Base-by-base conservation (phyloP, 2,888 invertebrate species). In the Fabriciana adippe region DNA sequence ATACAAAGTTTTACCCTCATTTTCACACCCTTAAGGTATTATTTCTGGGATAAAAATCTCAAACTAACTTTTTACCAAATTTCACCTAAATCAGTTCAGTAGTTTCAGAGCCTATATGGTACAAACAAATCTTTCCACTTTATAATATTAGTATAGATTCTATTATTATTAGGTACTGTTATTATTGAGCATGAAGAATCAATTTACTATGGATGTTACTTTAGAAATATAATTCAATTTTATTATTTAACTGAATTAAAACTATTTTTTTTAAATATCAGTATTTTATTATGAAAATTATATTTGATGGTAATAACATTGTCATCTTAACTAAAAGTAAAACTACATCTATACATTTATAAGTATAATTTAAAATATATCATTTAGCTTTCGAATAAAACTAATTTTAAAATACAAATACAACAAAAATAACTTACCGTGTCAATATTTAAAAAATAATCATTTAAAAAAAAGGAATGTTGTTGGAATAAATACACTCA, bases 261-360 rank as follows among this genome's bases (percentile, higher is more conserved):
- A 45, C 47, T 53, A n/a, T 45, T 64, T 51, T 72, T 70, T 41
- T 41, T 41, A 71, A 67, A 51, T 16, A 51, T 16, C 0, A 51
- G 53, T 51, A 50, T 35, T 74, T 61, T 76, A 78, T 73, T 51
- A 61, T 75, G 73, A 75, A 77, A 74, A 78, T 76, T 79, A 75
- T 78, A 80, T 79, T 80, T 77, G 69, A 77, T 76, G 77, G 77
- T 75, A 75, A 76, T 77, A 76, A 79, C 66, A 76, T 70, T 76
- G 63, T 66, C 54, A 18, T 57, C 26, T 70, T 66, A 68, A 68
- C 41, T 68, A 68, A 53, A 35, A 59, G 63, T 64, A 67, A 54
- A 48, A 41, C 60, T 68, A 66, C 2, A 48, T 66, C 62, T 70
- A 66, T 64, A 68, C 56, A 64, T 60, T 60, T 45, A 56, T 59